A percentile compares a stretch with the other conserved stretches of the same genome.
These are phyloP conservation scores for Drosophila picticornis DNA, from an alignment of 2,888 invertebrate species.

Conservation along the genomic window DNA sequence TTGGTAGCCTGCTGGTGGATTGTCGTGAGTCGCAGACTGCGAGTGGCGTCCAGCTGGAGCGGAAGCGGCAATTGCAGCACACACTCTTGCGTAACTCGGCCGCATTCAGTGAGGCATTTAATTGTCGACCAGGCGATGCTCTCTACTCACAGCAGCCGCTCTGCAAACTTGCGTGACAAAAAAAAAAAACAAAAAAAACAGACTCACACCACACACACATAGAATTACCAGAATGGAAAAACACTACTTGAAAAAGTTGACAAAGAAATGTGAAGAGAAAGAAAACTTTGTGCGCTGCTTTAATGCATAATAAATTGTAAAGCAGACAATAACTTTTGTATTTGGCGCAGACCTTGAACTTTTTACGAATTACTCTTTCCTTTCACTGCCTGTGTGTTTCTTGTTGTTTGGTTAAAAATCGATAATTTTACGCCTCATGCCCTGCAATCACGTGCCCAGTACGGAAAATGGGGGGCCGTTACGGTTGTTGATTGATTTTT, in stretches of 20 bases:
- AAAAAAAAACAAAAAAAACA: conserved; percentile 8
- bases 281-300: conserved; percentile 21
- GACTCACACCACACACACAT: neutral
- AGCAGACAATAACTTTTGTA: conserved; percentile 27
- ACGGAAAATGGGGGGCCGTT: neutral
- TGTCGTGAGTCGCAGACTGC: conserved; percentile 55
- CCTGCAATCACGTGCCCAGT: conserved; percentile 21
- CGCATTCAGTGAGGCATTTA: conserved; percentile 79
- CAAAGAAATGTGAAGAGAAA: conserved; percentile 3
- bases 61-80: conserved; percentile 69
- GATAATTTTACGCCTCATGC: conserved; percentile 45
- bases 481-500: conserved; percentile 62
- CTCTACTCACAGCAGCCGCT: conserved; percentile 61
- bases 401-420: conserved; percentile 56
- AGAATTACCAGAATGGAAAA: conserved; percentile 1
- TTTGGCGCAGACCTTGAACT: conserved; percentile 76
- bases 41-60: conserved; percentile 45
- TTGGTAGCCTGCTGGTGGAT: conserved; percentile 75
- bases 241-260: conserved; percentile 10
- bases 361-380: conserved; percentile 38
- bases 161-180: conserved; percentile 43
- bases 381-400: conserved; percentile 12
- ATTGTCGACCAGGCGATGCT: conserved; percentile 68
- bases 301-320: conserved; percentile 49
- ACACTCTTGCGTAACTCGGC: conserved; percentile 75